These are phyloP conservation scores for Gallinago stenura DNA, from an alignment of 2,797 vertebrate genomes.

Conservation along the genomic window DNA sequence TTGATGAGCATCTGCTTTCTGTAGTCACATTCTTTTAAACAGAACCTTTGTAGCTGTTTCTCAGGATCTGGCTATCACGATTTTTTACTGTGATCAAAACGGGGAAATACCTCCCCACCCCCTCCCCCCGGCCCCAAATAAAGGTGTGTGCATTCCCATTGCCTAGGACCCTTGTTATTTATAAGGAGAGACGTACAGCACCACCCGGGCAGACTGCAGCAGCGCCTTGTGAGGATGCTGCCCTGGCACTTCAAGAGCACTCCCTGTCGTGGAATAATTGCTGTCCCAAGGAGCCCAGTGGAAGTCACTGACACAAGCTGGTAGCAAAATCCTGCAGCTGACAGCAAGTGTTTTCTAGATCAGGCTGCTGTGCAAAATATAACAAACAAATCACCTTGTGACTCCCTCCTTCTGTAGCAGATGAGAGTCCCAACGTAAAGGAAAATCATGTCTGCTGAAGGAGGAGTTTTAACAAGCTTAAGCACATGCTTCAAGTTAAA, in stretches of 20 bases:
- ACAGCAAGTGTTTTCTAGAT: conserved; percentile 26
- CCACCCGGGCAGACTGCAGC: not conserved
- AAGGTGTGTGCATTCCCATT: accelerated
- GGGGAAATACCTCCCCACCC: not conserved
- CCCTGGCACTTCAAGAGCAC: conserved; percentile 16
- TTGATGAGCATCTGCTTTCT: conserved; percentile 67
- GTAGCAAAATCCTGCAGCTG: conserved; percentile 37
- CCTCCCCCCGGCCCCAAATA: not conserved
- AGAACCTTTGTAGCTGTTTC: conserved; percentile 31
- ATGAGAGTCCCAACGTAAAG: conserved; percentile 16
- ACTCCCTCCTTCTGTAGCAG: not conserved
- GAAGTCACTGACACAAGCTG: conserved; percentile 40
- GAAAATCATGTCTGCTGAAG: conserved; percentile 18
- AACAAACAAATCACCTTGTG: conserved; percentile 35
- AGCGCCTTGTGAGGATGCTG: not conserved
- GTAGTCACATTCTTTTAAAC: conserved; percentile 27
- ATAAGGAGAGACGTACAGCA: not conserved
- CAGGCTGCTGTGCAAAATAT: not conserved
- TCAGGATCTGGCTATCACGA: not conserved
- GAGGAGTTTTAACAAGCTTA: conserved; percentile 23
- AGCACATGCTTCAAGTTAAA: conserved; percentile 20
- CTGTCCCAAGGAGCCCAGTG: conserved; percentile 10
- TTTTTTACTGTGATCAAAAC: not conserved
- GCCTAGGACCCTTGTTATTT: not conserved
- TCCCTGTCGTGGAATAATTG: conserved; percentile 39